Conservation (phyloP, 1,140 invertebrate genomes). For the Protaetia brevitarsis region DNA sequence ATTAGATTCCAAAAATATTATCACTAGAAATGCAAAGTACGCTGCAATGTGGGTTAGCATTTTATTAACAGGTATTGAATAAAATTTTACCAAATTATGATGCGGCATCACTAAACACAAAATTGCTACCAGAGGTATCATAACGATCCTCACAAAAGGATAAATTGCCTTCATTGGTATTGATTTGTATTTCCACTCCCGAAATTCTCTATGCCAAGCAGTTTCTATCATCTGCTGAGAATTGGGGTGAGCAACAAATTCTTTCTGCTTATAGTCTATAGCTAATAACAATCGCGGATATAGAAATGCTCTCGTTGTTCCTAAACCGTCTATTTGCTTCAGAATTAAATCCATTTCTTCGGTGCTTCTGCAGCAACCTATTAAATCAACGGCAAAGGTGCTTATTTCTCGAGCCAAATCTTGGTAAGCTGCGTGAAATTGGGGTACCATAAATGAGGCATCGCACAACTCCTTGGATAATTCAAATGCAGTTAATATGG, state of each 20-base stretch:
- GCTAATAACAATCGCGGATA: constrained; percentile 66
- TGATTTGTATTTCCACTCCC: constrained; percentile 54
- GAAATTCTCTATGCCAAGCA: constrained; percentile 56
- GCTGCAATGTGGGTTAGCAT: constrained; percentile 58
- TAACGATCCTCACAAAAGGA: constrained; percentile 46
- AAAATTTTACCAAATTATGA: constrained; percentile 47
- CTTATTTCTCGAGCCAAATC: constrained; percentile 55
- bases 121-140: constrained; percentile 51
- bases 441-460: constrained; percentile 52
- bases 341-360: constrained; percentile 67
- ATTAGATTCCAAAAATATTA: constrained; percentile 59
- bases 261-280: constrained; percentile 69
- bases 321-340: constrained; percentile 50
- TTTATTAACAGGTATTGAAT: constrained; percentile 56
- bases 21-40: constrained; percentile 60
- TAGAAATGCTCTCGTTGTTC: constrained; percentile 44
- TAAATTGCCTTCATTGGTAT: constrained; percentile 40
- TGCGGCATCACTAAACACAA: constrained; percentile 49
- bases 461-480: constrained; percentile 55
- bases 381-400: constrained; percentile 61
- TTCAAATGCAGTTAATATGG: constrained; percentile 62
- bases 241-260: constrained; percentile 72
- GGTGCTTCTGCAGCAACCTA: constrained; percentile 61
- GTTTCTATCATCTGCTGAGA: constrained; percentile 59
- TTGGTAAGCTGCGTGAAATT: constrained; percentile 58